Conservation (phyloP, 2,113 vertebrate species). For the Scytalopus superciliaris region DNA sequence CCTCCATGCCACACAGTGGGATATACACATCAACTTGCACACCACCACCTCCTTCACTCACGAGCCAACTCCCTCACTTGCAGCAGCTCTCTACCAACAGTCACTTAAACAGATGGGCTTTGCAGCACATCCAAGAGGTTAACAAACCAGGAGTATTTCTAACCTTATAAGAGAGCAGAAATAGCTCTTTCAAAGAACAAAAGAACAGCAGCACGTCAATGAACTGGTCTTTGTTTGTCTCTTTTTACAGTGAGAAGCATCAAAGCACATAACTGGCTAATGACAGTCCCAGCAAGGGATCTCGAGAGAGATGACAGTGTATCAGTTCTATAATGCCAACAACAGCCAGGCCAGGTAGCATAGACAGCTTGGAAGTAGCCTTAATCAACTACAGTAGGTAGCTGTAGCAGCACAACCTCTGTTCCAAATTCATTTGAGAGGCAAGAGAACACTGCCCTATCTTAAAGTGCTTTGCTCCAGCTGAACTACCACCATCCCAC, state of each 20-base stretch:
- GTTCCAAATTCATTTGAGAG: neutral
- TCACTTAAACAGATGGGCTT: neutral
- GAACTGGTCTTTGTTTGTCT: neutral
- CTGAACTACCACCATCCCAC: neutral
- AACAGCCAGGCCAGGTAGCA: neutral
- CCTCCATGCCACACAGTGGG: rapidly evolving
- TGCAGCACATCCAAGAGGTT: neutral
- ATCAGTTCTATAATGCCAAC: neutral
- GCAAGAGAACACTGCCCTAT: rapidly evolving
- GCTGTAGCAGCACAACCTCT: neutral
- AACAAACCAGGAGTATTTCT: neutral
- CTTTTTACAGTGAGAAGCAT: neutral
- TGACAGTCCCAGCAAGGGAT: neutral
- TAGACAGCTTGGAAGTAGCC: neutral
- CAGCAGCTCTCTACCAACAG: neutral
- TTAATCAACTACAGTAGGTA: rapidly evolving
- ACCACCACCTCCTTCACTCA: neutral
- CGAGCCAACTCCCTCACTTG: neutral
- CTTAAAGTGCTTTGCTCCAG: rapidly evolving
- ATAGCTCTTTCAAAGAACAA: neutral
- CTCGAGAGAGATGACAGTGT: rapidly evolving
- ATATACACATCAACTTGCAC: neutral
- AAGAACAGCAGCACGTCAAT: neutral
- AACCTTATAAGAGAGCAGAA: neutral
- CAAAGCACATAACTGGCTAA: neutral